These are phyloP conservation scores for Chrysolina haemoptera DNA, from an alignment of 2,888 invertebrate genomes.

Conservation along the genomic window DNA sequence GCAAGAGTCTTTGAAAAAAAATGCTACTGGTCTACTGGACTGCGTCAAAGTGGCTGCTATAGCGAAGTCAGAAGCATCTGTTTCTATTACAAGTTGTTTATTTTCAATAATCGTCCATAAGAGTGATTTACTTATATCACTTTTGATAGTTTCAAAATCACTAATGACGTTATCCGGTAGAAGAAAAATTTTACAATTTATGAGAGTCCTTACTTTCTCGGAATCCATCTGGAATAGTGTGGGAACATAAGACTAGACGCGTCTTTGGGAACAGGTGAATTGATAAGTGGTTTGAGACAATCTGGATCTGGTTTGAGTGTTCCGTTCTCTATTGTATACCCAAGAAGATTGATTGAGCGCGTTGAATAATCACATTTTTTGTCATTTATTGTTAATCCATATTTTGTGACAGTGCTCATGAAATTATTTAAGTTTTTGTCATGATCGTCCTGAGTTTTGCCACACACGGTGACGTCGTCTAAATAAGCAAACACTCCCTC, in stretches of 20 bases:
- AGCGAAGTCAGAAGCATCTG: too few relatives aligned
- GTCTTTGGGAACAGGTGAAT: neutral
- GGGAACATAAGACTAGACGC: neutral
- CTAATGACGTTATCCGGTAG: too few relatives aligned
- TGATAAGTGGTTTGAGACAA: constrained; percentile 4
- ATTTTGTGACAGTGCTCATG: neutral
- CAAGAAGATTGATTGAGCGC: too few relatives aligned
- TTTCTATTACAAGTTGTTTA: too few relatives aligned
- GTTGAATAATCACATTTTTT: neutral
- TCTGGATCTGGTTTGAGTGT: constrained; percentile 20
- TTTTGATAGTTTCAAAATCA: too few relatives aligned
- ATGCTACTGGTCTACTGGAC: too few relatives aligned
- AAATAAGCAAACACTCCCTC: constrained; percentile 20
- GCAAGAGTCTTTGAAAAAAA: too few relatives aligned
- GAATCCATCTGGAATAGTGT: constrained; percentile 12
- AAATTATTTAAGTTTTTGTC: neutral
- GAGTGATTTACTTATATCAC: too few relatives aligned
- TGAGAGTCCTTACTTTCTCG: neutral
- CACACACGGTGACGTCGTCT: constrained; percentile 22
- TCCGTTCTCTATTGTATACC: neutral
- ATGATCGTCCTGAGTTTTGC: neutral
- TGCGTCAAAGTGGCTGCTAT: too few relatives aligned
- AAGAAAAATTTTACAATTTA: too few relatives aligned
- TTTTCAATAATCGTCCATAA: too few relatives aligned
- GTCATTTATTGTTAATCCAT: neutral